phyloP scores from a whole-genome alignment of 2,888 invertebrate species.

The Eumacrocentrus americanus region DNA sequence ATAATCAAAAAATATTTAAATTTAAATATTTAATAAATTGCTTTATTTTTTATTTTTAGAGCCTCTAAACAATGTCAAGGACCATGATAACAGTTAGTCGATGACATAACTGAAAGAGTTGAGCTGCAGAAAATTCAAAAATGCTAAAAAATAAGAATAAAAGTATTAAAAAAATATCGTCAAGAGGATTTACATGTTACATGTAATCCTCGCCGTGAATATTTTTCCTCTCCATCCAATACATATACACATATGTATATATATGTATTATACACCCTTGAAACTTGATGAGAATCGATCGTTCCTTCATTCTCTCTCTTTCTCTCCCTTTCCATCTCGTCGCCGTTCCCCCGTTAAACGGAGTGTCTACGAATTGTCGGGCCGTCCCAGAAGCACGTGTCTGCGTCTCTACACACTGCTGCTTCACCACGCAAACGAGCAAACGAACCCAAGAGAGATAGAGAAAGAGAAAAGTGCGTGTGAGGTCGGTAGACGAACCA shows the following conservation, averaged over 20 bases:
- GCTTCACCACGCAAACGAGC: not conserved
- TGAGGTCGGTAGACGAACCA: constrained; percentile 24
- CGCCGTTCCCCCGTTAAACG: constrained; percentile 37
- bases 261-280: constrained; percentile 34
- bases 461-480: constrained; percentile 21
- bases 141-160: constrained; percentile 3
- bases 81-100: no score
- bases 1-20: no score
- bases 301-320: constrained; percentile 29
- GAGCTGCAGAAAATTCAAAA: not conserved
- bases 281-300: constrained; percentile 39
- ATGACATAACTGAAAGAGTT: no score
- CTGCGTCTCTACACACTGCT: constrained; percentile 20
- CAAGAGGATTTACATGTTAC: constrained; percentile 35
- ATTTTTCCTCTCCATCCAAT: constrained; percentile 14
- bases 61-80: no score
- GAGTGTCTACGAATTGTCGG: constrained; percentile 45
- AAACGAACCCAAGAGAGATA: constrained; percentile 6
- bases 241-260: no score
- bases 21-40: no score
- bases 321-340: constrained; percentile 1
- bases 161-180: not conserved
- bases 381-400: constrained; percentile 34
- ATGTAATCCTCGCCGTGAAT: constrained; percentile 16
- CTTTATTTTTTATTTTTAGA: no score